Evolutionary conservation across 2,797 vertebrate genomes (phyloP).

Genomic region (Allobates femoralis): DNA sequence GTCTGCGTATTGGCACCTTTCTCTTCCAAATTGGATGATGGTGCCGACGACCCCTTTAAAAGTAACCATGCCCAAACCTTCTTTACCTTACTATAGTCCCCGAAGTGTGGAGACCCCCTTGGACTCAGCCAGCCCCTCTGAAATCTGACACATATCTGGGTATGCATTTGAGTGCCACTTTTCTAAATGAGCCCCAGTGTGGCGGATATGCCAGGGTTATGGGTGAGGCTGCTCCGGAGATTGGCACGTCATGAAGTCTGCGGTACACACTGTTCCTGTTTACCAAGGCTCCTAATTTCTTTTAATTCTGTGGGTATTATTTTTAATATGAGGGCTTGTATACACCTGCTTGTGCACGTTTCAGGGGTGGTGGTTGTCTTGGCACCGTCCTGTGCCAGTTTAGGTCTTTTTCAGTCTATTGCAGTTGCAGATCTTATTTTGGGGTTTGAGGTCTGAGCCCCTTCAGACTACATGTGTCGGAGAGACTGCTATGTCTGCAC

Average conservation of each 20-base stretch:
- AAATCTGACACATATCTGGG: no score
- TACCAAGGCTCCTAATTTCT: conserved; percentile 1
- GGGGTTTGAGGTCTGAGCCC: neutral
- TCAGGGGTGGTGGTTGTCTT: neutral
- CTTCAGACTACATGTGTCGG: no score
- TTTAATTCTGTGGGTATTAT: no score
- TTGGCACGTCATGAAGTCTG: neutral
- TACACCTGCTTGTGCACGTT: conserved; percentile 18
- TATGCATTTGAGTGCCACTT: neutral
- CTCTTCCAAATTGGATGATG: no score
- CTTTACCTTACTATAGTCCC: no score
- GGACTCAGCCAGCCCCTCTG: no score
- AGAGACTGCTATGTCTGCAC: neutral
- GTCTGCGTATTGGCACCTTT: no score
- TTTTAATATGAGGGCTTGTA: neutral
- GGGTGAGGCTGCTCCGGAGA: neutral
- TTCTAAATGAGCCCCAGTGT: neutral
- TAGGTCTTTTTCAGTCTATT: neutral
- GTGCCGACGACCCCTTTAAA: no score
- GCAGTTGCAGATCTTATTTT: neutral
- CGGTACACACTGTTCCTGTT: conserved; percentile 16
- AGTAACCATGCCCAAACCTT: no score
- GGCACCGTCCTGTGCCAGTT: neutral
- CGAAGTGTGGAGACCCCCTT: no score
- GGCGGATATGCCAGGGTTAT: neutral